Base-by-base conservation (phyloP, 2,797 vertebrate genomes). In the Catostomus latipinnis region DNA sequence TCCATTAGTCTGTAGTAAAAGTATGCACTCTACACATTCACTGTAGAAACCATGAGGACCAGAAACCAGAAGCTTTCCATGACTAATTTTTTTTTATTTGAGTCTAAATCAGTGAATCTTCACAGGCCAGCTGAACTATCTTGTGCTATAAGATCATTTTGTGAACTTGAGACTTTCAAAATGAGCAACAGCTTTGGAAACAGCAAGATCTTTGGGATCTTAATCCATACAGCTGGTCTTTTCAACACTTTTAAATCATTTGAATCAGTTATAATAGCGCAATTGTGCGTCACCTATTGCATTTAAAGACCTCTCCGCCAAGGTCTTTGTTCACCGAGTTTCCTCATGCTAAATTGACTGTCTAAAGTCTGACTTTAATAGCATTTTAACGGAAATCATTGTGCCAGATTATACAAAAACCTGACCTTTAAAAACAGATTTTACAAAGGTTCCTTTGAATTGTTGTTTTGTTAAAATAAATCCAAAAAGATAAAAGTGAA, bases 381-480 rank as follows among this genome's bases (percentile, higher is more conserved):
- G 53, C 53, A 13, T 54, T 54, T 9, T n/a, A 34, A 54, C 4
- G 12, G 18, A 61, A 34, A 49, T 5, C 12, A 4, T 49, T 66
- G 52, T 75, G 74, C 62, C 62, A 75, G 62, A 66, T 75, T 76
- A 67, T 16, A 76, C 45, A 67, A 65, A 76, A 57, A 57, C n/a
- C 34, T 8, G 9, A 67, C 65, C 46, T 67, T 67, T 11, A 67
- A 18, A 50, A 67, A 13, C 71, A 73, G 46, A 73, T 10, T 6
- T 22, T 12, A 16, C 18, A 16, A 73, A n/a, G 22, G 48, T 61
- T 73, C 57, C 48, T 52, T 62, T 34, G 57, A 14, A 46, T 46
- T n/a, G 56, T 53, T 46, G 69, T 71, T 61, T 49, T 50, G 57
- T 61, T 52, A 12, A 14, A 16, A 62, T n/a, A 52, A 34, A 73